Evolutionary conservation across 2,888 invertebrate species (phyloP), one percentile per base, ranked within the genome.

Genomic region (Chironomus tentans): DNA sequence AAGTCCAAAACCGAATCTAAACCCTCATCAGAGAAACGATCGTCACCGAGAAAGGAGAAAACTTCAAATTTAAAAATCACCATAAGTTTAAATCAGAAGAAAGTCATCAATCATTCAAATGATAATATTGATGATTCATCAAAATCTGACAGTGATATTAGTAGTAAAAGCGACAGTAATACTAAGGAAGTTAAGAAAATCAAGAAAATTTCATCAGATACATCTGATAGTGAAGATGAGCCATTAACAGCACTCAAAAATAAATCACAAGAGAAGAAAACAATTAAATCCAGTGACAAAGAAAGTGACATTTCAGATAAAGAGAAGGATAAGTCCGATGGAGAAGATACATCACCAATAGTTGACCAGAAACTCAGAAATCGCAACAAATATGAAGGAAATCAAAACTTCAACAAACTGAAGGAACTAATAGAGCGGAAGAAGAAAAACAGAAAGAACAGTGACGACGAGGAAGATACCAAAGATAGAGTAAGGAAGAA

Each of bases 331-430:
- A 18, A 18, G 7, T 18, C 15, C 5, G 56, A 65, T 21, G 65
- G 13, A 10, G 65, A 65, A 4, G 21, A 56, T 2, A 56, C 18
- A 22, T 18, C 24, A 2, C 72, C 50, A n/a, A 62, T 65, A 28
- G 5, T 46, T n/a, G 74, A 74, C 2, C 38, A 74, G 15, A 74
- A 74, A 47, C 22, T 74, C 22, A 24, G 74, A 22, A 68, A 65
- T 13, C 62, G 74, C 13, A 46, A 74, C 15, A 74, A 74, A 48
- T 74, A 48, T 28, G 74, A 68, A 46, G n/a, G 4, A 10, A 65
- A 47, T 46, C 2, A 61, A 12, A 68, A 62, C 18, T 74, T 74
- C 15, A 18, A 47, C n/a, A 48, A 62, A 6, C 6, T 74, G 3
- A 74, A 74, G 18, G n/a, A 65, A 22, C 21, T 47, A 13, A 74